Percentiles rank a stretch among this genome's conserved stretches.
These are phyloP conservation scores for Protophormia terraenovae DNA, from an alignment of 2,888 invertebrate genomes.

Conservation along the genomic window DNA sequence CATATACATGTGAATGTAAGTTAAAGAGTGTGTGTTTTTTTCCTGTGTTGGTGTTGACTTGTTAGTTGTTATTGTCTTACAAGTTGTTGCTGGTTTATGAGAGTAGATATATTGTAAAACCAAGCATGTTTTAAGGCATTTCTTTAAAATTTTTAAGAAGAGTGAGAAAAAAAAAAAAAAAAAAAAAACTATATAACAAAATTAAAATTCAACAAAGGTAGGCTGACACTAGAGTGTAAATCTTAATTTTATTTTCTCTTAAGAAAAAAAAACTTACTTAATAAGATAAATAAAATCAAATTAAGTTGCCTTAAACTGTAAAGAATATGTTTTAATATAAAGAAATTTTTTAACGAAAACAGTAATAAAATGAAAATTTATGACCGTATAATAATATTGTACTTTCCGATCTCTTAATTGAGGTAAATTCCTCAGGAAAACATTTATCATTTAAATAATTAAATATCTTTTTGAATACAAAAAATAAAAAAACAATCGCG, in stretches of 20 bases:
- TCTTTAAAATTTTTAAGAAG: constrained; percentile 6
- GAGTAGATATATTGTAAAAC: not conserved
- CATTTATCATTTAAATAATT: too few relatives aligned
- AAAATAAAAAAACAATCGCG: too few relatives aligned
- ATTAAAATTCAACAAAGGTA: constrained; percentile 10
- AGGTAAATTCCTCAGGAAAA: not conserved
- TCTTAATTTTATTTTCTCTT: not conserved
- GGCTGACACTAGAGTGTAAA: not conserved
- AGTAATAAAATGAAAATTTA: not conserved
- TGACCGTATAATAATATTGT: not conserved
- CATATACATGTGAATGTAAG: not conserved
- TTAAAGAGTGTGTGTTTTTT: not conserved
- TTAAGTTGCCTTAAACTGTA: constrained; percentile 54
- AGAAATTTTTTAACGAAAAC: not conserved
- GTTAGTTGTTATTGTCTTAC: constrained; percentile 27
- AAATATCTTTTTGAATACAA: too few relatives aligned
- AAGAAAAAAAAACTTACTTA: not conserved
- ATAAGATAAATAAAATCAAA: constrained; percentile 47
- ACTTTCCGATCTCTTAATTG: not conserved
- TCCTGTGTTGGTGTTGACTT: not conserved
- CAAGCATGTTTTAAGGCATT: constrained; percentile 12
- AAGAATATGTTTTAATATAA: not conserved
- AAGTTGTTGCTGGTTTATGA: not conserved
- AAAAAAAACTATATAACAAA: constrained; percentile 27
- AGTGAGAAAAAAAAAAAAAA: not conserved